Conservation (phyloP, 92 coral and sea anemone species). For the Nematostella vectensis region DNA sequence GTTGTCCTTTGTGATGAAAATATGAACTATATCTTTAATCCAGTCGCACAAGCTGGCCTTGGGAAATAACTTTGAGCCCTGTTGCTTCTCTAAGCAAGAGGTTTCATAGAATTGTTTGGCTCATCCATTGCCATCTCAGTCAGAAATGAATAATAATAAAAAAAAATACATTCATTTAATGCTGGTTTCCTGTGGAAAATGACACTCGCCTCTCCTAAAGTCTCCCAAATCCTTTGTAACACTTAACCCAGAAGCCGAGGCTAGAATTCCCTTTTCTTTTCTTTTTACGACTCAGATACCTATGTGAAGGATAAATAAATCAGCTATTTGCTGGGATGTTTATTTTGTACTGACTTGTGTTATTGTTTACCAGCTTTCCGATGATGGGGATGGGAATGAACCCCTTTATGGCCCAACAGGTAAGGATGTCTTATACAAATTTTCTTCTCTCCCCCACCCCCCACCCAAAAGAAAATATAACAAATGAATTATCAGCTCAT, state of each 20-base stretch:
- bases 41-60: too few relatives aligned
- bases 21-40: too few relatives aligned
- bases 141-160: background rate
- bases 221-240: background rate
- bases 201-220: background rate
- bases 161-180: background rate
- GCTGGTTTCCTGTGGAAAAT: background rate
- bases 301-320: background rate
- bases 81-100: too few relatives aligned
- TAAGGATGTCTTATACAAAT: slow-evolving; percentile 1
- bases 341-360: background rate
- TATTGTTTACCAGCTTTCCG: slow-evolving; percentile 29
- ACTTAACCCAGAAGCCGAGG: too few relatives aligned
- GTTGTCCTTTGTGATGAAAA: background rate
- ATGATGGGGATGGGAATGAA: slow-evolving; percentile 34
- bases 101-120: too few relatives aligned
- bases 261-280: too few relatives aligned
- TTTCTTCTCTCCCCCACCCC: background rate
- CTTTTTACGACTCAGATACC: too few relatives aligned
- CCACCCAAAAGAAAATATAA: background rate
- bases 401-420: slow-evolving; percentile 56
- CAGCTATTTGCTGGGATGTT: background rate
- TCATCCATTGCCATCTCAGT: too few relatives aligned
- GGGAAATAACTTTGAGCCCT: too few relatives aligned
- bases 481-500: background rate